phyloP scores from a whole-genome alignment of 1,140 invertebrate genomes.

The Stegodyphus mimosarum region DNA sequence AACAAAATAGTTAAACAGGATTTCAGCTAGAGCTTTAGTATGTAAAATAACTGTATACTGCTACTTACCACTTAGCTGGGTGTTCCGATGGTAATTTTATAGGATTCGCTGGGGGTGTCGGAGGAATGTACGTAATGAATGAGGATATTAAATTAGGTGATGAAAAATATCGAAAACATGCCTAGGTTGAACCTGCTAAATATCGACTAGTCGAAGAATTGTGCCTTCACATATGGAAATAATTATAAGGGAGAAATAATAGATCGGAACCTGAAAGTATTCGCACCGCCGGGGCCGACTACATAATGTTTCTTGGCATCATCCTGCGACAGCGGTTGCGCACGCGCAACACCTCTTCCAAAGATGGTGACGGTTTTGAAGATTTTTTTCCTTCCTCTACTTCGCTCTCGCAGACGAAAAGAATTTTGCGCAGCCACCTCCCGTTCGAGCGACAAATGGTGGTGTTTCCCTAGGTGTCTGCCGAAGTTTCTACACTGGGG shows the following conservation, averaged over 20 bases:
- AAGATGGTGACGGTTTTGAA: constrained; percentile 52
- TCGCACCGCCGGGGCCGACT: constrained; percentile 9
- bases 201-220: constrained; percentile 37
- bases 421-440: no score
- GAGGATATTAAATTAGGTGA: constrained; percentile 27
- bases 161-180: constrained; percentile 57
- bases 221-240: constrained; percentile 12
- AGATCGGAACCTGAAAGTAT: constrained; percentile 1
- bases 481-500: no score
- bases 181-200: constrained; percentile 36
- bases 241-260: constrained; percentile 3
- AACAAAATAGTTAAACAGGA: no score
- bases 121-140: not conserved
- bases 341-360: constrained; percentile 40
- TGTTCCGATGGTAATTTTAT: no score
- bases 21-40: no score
- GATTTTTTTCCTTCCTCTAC: constrained; percentile 11
- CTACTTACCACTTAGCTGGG: no score
- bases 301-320: constrained; percentile 42
- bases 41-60: no score
- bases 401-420: not conserved
- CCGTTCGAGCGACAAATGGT: no score
- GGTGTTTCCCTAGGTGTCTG: no score
- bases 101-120: not conserved
- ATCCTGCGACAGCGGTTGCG: constrained; percentile 53